Base-by-base conservation (phyloP, 2,797 vertebrate genomes). In the Pseudochirops cupreus region DNA sequence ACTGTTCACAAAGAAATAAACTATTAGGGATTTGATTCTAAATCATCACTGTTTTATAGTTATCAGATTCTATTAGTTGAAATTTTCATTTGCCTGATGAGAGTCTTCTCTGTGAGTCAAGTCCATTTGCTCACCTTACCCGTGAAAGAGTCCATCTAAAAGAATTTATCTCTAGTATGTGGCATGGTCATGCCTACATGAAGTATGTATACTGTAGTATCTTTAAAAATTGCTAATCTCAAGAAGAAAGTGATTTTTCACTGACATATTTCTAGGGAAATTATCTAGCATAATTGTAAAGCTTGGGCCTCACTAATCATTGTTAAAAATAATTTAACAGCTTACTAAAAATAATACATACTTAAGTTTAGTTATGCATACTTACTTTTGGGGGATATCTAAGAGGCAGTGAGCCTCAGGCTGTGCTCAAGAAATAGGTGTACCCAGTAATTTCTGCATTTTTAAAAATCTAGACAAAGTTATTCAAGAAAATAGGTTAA, bases 101-200 rank as follows among this genome's bases (percentile, higher is more conserved):
- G 91, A 93, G 96, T 74, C 33, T 39, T 74, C 67, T 39, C 67
- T 39, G n/a, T 74, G 92, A 26, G 91, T 94, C 54, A 93, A 0
- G 53, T 92, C 92, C 50, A 55, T 93, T 90, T 26, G 16, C 52
- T 95, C 92, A 93, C 4, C 59, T 93, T 92, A 46, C 50, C 54
- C 31, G 53, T 94, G 12, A 13, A 95, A 93, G 94, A 93, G 62
- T 91, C 67, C 90, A 96, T 93, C 96, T 97, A 94, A 95, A 96
- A 93, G 91, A 93, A 90, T 56, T 89, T 9, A n/a, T 3, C 67
- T 94, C 93, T 50, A 0, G 29, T 90, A 89, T 93, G 91, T 52
- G 89, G 31, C 87, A 91, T 52, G 55, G 53, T 89, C n/a, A 6
- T 74, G 54, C n/a, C 89, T 93, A 5, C 67, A 29, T 95, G 92